Evolutionary conservation across 2,113 vertebrate species (phyloP).

Genomic region (Rhinoptilus africanus): DNA sequence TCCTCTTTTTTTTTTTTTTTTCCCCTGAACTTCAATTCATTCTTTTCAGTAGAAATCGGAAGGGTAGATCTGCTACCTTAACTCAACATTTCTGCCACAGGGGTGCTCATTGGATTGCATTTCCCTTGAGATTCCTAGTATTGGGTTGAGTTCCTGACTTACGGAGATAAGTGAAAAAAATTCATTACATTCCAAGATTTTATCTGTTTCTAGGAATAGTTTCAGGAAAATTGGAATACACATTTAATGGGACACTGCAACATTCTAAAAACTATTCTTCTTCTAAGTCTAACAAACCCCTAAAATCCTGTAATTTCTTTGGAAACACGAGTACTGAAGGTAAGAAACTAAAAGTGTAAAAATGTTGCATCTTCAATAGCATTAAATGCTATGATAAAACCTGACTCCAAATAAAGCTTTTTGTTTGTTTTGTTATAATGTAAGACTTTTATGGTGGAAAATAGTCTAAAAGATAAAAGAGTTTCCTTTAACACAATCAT

Average conservation of each 20-base stretch:
- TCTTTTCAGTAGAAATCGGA: not conserved
- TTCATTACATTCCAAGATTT: not conserved
- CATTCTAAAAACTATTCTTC: not conserved
- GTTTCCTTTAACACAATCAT: not conserved
- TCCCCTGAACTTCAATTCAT: not conserved
- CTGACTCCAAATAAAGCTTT: not conserved
- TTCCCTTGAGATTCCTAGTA: not conserved
- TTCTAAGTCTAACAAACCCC: not conserved
- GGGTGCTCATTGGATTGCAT: not conserved
- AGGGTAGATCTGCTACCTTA: not conserved
- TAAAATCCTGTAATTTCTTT: not conserved
- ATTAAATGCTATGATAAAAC: not conserved
- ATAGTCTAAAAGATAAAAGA: not conserved
- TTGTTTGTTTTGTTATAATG: not conserved
- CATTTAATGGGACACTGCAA: not conserved
- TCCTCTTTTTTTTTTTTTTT: not conserved
- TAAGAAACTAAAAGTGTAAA: not conserved
- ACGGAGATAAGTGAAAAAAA: not conserved
- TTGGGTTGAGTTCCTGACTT: not conserved
- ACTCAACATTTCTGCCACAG: not conserved
- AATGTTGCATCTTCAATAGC: not conserved
- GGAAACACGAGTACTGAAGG: not conserved
- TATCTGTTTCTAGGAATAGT: not conserved
- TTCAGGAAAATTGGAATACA: not conserved
- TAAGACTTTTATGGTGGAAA: not conserved